Base-by-base conservation (phyloP, 2,888 invertebrate genomes). In the Heliconius ethilla region DNA sequence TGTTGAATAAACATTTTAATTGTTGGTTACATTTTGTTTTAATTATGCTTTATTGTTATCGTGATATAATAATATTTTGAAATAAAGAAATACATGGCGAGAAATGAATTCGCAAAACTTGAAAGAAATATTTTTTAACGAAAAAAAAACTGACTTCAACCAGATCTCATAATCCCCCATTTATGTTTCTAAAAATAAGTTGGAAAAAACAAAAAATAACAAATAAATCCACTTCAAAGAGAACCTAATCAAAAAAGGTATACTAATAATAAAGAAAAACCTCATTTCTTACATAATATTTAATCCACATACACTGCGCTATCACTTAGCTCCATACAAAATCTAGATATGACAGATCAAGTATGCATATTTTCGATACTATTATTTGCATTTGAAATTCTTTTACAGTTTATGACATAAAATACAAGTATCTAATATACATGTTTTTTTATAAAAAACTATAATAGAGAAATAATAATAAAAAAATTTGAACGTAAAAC, bases 301-400 rank as follows among this genome's bases (percentile, higher is more conserved):
- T 78, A 78, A 66, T 77, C 29, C 77, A 75, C 75, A 40, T 70
- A 75, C 78, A 78, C 70, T 63, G 69, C 78, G 37, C 78, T 78
- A 63, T 70, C 75, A 65, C 70, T 75, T 55, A 75, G 75, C 70
- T 55, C 78, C 59, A 59, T n/a, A 29, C 40, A 75, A 29, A 62
- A 29, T 55, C 70, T 37, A 62, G 40, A 27, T 11, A 25, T 37
- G 18, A 59, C 63, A 51, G 69, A 55, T 37, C 6, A 6, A 62
- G 55, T n/a, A 59, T 69, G 5, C 40, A 69, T 40, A 37, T 40
- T 10, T 69, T 37, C n/a, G 22, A 29, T n/a, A 22, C 22, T 55
- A 55, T 55, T 55, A 10, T 55, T 51, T 51, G 45, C 18, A 6
- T 51, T 51, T 51, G 6, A 55, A 55, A 55, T 51, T 51, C 55